phyloP scores from a whole-genome alignment of 1,140 invertebrate genomes.

The Bombus balteatus region DNA sequence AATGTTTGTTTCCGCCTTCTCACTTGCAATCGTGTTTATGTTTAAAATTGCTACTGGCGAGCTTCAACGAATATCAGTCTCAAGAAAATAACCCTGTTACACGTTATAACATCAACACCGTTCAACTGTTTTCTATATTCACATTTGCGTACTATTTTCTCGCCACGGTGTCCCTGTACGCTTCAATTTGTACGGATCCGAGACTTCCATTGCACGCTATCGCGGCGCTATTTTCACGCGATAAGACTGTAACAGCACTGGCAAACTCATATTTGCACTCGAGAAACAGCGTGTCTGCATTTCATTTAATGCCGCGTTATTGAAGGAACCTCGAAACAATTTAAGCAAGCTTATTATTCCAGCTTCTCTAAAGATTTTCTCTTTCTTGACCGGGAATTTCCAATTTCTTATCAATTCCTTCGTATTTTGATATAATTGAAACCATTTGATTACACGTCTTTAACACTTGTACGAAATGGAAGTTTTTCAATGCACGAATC shows the following conservation, averaged over 20 bases:
- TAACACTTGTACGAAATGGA: too few relatives aligned
- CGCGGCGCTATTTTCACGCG: not conserved
- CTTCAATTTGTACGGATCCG: constrained; percentile 10
- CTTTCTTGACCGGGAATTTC: not conserved
- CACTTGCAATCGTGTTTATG: not conserved
- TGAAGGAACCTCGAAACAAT: not conserved
- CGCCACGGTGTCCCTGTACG: not conserved
- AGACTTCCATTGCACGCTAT: constrained; percentile 7
- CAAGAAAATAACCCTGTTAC: not conserved
- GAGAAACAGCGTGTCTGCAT: not conserved
- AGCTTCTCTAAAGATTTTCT: not conserved
- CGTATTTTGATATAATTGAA: not conserved
- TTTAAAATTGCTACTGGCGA: not conserved
- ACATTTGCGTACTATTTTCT: not conserved
- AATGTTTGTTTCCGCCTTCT: not conserved
- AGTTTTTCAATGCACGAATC: not conserved
- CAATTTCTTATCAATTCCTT: not conserved
- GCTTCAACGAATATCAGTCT: not conserved
- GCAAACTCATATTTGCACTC: not conserved
- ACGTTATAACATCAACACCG: not conserved
- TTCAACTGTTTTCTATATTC: constrained; percentile 7
- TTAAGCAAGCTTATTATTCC: constrained; percentile 32
- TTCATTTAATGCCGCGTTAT: constrained; percentile 36
- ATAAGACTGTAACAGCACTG: not conserved
- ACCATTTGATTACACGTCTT: not conserved